phyloP scores from a whole-genome alignment of 1,140 invertebrate species.

The Phortica variegata region DNA sequence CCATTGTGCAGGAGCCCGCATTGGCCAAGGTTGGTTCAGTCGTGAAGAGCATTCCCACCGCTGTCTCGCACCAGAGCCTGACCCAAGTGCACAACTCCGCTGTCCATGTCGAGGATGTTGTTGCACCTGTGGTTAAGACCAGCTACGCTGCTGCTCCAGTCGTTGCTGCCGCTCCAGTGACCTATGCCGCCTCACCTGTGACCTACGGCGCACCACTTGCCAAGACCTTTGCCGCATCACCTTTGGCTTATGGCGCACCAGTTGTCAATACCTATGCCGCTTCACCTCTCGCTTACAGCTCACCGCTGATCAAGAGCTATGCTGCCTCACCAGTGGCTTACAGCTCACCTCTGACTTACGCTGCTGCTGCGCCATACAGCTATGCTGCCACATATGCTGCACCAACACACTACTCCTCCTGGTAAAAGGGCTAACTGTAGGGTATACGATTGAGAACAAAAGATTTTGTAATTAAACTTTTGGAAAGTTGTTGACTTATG shows the following conservation, averaged over 20 bases:
- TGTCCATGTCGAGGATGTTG: slow-evolving; percentile 38
- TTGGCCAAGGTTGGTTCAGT: slow-evolving; percentile 49
- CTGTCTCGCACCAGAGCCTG: slow-evolving; percentile 59
- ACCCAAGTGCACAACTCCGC: slow-evolving; percentile 45
- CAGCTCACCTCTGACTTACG: slow-evolving; percentile 32
- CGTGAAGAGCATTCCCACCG: slow-evolving; percentile 55
- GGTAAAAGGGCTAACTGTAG: slow-evolving; percentile 36
- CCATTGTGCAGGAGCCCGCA: slow-evolving; percentile 33
- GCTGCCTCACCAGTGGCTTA: slow-evolving; percentile 1
- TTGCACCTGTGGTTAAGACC: slow-evolving; percentile 43
- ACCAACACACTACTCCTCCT: slow-evolving; percentile 18
- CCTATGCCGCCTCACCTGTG: slow-evolving; percentile 22
- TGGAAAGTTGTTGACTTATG: slow-evolving; percentile 27
- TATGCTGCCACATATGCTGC: slow-evolving; percentile 11
- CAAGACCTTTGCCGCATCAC: slow-evolving; percentile 19
- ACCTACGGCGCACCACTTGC: slow-evolving; percentile 14
- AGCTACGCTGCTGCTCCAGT: slow-evolving; percentile 18
- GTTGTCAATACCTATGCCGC: slow-evolving; percentile 17
- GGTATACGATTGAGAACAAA: slow-evolving; percentile 30
- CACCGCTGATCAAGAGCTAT: slow-evolving; percentile 7
- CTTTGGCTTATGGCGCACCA: slow-evolving; percentile 24
- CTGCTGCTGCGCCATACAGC: slow-evolving; percentile 9
- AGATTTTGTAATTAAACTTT: slow-evolving; percentile 24
- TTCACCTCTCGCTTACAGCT: slow-evolving; percentile 27
- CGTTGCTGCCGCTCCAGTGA: slow-evolving; percentile 16